Evolutionary conservation across 92 coral and sea anemone species (phyloP).

Genomic region (Muricea muricata): DNA sequence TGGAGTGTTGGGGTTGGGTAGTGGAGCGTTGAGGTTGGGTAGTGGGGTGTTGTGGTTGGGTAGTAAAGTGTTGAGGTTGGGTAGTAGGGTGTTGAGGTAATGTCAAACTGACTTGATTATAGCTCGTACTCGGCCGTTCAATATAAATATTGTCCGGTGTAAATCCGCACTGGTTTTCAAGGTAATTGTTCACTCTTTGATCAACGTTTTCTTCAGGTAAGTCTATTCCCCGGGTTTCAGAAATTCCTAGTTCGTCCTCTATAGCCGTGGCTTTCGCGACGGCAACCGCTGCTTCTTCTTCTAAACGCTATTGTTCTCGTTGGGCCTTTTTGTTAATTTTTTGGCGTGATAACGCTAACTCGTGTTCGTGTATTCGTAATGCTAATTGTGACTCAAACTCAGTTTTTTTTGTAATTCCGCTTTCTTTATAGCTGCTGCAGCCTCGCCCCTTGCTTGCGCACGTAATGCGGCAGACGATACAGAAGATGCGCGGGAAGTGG

Average conservation of each 20-base stretch:
- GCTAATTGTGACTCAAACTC: slow-evolving; percentile 58
- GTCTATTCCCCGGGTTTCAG: not conserved
- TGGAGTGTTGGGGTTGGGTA: not conserved
- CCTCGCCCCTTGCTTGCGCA: slow-evolving; percentile 51
- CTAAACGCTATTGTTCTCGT: slow-evolving; percentile 50
- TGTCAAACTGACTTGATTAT: too few relatives aligned
- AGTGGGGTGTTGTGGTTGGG: not conserved
- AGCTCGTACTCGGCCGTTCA: too few relatives aligned
- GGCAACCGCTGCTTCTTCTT: slow-evolving; percentile 65
- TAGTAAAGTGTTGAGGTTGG: too few relatives aligned
- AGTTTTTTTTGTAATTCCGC: slow-evolving; percentile 47
- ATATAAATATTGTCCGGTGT: too few relatives aligned
- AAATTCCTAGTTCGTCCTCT: slow-evolving; percentile 45
- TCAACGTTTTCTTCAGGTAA: slow-evolving; percentile 23
- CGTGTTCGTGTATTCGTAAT: slow-evolving; percentile 50
- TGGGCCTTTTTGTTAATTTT: slow-evolving; percentile 52
- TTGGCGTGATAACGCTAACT: slow-evolving; percentile 52
- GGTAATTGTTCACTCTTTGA: slow-evolving; percentile 53
- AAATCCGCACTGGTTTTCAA: slow-evolving; percentile 28
- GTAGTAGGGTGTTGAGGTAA: too few relatives aligned
- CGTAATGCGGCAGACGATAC: slow-evolving; percentile 26
- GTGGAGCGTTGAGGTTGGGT: not conserved
- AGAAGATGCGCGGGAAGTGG: not conserved
- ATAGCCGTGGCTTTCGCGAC: slow-evolving; percentile 52
- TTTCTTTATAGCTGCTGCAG: slow-evolving; percentile 60